A percentile compares a stretch with the other conserved stretches of the same genome.
phyloP scores from a whole-genome alignment of 2,888 invertebrate species.

The Salticus scenicus region DNA sequence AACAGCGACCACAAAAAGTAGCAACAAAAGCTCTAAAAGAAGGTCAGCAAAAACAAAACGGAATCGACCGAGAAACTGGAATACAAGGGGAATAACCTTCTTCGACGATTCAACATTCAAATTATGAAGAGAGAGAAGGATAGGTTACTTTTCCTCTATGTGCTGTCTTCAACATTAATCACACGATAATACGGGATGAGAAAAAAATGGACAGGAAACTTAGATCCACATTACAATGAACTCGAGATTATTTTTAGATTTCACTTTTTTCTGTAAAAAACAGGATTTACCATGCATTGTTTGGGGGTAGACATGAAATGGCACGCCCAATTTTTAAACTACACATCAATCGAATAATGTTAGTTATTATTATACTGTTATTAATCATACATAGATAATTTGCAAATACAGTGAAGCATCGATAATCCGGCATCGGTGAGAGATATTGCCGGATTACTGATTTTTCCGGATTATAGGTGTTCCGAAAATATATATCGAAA shows the following conservation, averaged over 20 bases:
- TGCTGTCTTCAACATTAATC: neutral
- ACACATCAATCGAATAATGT: too few relatives aligned
- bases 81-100: conserved; percentile 22
- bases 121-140: neutral
- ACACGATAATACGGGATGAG: neutral
- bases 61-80: conserved; percentile 23
- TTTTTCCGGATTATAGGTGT: too few relatives aligned
- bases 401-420: too few relatives aligned
- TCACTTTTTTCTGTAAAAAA: neutral
- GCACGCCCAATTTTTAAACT: too few relatives aligned
- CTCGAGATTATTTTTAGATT: conserved; percentile 5
- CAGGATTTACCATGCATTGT: neutral
- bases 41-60: conserved; percentile 17
- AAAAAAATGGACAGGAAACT: neutral
- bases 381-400: too few relatives aligned
- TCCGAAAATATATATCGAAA: too few relatives aligned
- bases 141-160: neutral
- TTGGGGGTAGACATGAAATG: too few relatives aligned
- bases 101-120: neutral
- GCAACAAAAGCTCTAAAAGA: conserved; percentile 15
- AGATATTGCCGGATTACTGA: too few relatives aligned
- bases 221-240: neutral
- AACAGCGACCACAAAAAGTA: neutral
- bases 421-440: too few relatives aligned
- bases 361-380: too few relatives aligned